Evolutionary conservation across 2,888 invertebrate species (phyloP).

Genomic region (Ormia ochracea): DNA sequence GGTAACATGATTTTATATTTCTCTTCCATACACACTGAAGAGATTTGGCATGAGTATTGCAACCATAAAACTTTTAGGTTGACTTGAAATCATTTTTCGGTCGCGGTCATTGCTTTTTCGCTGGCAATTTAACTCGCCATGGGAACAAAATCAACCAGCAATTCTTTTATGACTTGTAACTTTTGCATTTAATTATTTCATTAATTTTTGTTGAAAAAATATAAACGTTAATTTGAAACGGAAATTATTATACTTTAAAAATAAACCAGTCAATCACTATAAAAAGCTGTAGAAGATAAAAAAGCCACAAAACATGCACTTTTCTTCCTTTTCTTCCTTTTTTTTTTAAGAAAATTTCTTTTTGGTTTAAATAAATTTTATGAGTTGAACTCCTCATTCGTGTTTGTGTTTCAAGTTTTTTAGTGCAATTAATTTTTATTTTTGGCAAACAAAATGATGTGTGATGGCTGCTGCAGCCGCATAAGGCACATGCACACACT

Average conservation of each 20-base stretch:
- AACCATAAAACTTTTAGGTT: neutral
- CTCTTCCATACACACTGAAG: no score
- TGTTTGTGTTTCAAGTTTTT: constrained; percentile 46
- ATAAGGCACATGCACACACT: neutral
- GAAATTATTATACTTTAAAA: constrained; percentile 54
- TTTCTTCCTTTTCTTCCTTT: no score
- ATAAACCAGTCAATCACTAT: constrained; percentile 14
- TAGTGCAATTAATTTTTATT: constrained; percentile 60
- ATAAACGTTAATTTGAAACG: constrained; percentile 56
- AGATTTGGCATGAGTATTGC: no score
- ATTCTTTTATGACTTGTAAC: constrained; percentile 37
- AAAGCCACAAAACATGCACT: neutral
- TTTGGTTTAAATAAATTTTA: constrained; percentile 10
- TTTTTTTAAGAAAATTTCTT: constrained; percentile 5
- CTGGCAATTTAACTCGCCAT: constrained; percentile 2
- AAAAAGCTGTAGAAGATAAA: constrained; percentile 4
- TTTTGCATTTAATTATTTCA: constrained; percentile 48
- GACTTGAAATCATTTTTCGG: constrained; percentile 15
- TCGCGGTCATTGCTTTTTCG: constrained; percentile 56
- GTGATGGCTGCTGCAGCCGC: constrained; percentile 25
- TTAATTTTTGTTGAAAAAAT: neutral
- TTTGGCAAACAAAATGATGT: constrained; percentile 47
- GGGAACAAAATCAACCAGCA: constrained; percentile 11
- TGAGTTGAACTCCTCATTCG: constrained; percentile 39
- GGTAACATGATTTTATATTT: no score